Evolutionary conservation across 2,888 invertebrate genomes (phyloP), one percentile per base, ranked within the genome.

Genomic region (Anorthoa munda): DNA sequence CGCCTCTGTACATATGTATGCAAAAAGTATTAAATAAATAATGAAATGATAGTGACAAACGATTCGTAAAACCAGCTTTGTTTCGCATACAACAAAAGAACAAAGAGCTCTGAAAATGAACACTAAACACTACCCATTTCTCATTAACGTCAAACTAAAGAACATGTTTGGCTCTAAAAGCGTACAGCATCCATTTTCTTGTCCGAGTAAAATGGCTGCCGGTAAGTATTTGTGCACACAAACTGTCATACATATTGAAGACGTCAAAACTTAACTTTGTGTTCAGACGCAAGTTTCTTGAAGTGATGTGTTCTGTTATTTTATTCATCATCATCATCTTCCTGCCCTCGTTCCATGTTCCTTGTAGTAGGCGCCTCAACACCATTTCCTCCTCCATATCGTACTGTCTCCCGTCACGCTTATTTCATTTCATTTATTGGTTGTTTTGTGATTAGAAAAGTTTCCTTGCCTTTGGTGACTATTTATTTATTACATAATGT

Each of bases 141-240:
- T 75, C 70, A 70, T 46, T 46, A 72, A 63, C 45, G 69, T 66
- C 2, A 45, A 79, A 63, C 23, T 63, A 65, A 74, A 75, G 51
- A 66, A 46, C 46, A 12, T 66, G 66, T 74, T 61, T 67, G 26
- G 31, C 48, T 68, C 51, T 65, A 21, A 79, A 67, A 48, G 46
- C 60, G 58, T 31, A n/a, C 48, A 63, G 31, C 73, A 45, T 66
- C 48, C 56, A 79, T 74, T 60, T 74, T 75, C 23, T 65, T 13
- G 51, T 53, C 13, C 17, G 68, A 69, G 51, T 50, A 46, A 73
- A 63, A 76, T 79, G 63, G 66, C 66, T 21, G 26, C 55, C 39
- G 0, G 48, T 74, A 58, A 82, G 61, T 70, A 74, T 71, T 69
- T 72, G 72, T 71, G 69, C 74, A 76, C 59, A 76, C 75, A 79